These are phyloP conservation scores for Coecobrya sp. DNA, from an alignment of 2,888 invertebrate species.

Conservation along the genomic window DNA sequence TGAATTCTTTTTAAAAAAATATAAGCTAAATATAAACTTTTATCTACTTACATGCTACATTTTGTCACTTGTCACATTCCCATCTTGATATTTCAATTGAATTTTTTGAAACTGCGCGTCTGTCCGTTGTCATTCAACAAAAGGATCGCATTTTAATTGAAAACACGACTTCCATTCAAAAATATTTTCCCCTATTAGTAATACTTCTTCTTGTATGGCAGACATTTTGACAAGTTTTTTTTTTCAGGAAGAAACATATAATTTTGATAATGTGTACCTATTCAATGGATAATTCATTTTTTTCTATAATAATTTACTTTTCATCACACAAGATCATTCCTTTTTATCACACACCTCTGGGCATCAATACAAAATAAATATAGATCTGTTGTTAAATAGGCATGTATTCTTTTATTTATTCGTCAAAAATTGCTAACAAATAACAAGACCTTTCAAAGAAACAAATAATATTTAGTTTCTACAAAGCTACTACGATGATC, in stretches of 20 bases:
- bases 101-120: neutral
- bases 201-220: neutral
- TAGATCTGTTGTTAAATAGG: neutral
- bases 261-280: conserved; percentile 14
- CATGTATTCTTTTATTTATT: neutral
- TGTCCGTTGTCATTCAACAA: neutral
- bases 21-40: too few relatives aligned
- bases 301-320: neutral
- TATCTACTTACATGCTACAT: neutral
- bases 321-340: neutral
- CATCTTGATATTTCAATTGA: neutral
- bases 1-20: too few relatives aligned
- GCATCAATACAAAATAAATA: neutral
- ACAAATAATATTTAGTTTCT: neutral
- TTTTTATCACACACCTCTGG: neutral
- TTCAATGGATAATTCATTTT: neutral
- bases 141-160: conserved; percentile 30
- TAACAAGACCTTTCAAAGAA: conserved; percentile 9
- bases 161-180: conserved; percentile 59
- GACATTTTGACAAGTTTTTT: neutral
- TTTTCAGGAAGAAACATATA: neutral
- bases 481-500: neutral
- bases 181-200: neutral
- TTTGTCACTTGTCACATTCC: conserved; percentile 6
- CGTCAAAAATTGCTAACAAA: neutral